These are phyloP conservation scores for Lethrus apterus DNA, from an alignment of 1,140 invertebrate species.

Conservation along the genomic window DNA sequence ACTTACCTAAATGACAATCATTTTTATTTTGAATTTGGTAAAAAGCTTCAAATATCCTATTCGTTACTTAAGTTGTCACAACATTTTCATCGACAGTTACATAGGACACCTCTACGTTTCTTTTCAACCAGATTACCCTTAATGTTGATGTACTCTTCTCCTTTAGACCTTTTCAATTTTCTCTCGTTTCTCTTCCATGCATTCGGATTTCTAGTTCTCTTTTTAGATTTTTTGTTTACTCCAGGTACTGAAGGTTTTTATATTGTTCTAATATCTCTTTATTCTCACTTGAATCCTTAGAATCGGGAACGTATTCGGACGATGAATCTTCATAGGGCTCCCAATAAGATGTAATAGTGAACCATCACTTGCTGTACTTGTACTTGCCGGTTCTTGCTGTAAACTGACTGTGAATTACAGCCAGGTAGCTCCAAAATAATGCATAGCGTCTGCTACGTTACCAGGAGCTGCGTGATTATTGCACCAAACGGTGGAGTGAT, in stretches of 20 bases:
- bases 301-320: not conserved
- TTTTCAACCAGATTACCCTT: too few species aligned
- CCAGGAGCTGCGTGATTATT: slow-evolving; percentile 1
- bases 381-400: not conserved
- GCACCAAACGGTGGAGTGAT: not conserved
- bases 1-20: not conserved
- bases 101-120: too few species aligned
- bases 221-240: too few species aligned
- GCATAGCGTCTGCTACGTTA: not conserved
- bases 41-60: not conserved
- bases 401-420: not conserved
- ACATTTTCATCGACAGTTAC: too few species aligned
- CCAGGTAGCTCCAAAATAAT: not conserved
- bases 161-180: too few species aligned
- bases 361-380: too few species aligned
- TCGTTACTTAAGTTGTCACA: not conserved
- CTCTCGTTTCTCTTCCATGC: too few species aligned
- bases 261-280: not conserved
- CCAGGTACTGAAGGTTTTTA: not conserved
- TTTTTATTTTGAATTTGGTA: not conserved
- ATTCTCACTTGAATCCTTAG: not conserved
- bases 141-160: too few species aligned
- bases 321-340: not conserved
- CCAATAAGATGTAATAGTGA: not conserved
- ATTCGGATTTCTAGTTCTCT: too few species aligned